Base-by-base conservation (phyloP, 2,888 invertebrate genomes). In the Theretra japonica region DNA sequence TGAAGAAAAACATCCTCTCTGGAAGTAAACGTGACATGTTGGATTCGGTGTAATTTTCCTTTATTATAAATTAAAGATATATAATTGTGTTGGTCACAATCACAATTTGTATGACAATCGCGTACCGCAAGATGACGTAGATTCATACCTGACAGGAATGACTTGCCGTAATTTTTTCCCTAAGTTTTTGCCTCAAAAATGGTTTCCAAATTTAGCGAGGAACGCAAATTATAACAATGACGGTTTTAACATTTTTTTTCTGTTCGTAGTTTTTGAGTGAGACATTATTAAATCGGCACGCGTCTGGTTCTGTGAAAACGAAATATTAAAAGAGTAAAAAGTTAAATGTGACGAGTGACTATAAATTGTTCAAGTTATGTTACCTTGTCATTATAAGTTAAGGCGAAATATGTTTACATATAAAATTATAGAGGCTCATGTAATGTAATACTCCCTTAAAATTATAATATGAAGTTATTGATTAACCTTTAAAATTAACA, bases 51-150 rank as follows among this genome's bases (percentile, higher is more conserved):
- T n/a, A 17, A 53, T 53, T n/a, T 17, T 53, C 15, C 6, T 15
- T 4, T n/a, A 5, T 2, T 8, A n/a, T 8, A 60, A 28, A 21
- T 5, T 11, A 65, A 17, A 23, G 41, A 21, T n/a, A 41, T 23
- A 65, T 65, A 65, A 23, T 65, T 65, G 15, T 48, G 21, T 4
- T 65, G 17, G 30, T 65, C 23, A 1, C 17, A 23, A 23, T 21
- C 15, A 23, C 41, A 65, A 23, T 65, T 48, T 65, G 23, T 4
- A n/a, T 5, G 41, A 65, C 65, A 23, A 48, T 65, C n/a, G 21
- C 28, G 70, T 74, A 71, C 65, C 65, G 65, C 65, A 65, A 65
- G 65, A 41, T 65, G 48, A 65, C 48, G 65, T 65, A 48, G 41
- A 65, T 25, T 48, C 17, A 65, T 48, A 65, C 41, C 65, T 62